These are phyloP conservation scores for Emydocephalus ijimae DNA, from an alignment of 2,113 vertebrate genomes.

Conservation along the genomic window DNA sequence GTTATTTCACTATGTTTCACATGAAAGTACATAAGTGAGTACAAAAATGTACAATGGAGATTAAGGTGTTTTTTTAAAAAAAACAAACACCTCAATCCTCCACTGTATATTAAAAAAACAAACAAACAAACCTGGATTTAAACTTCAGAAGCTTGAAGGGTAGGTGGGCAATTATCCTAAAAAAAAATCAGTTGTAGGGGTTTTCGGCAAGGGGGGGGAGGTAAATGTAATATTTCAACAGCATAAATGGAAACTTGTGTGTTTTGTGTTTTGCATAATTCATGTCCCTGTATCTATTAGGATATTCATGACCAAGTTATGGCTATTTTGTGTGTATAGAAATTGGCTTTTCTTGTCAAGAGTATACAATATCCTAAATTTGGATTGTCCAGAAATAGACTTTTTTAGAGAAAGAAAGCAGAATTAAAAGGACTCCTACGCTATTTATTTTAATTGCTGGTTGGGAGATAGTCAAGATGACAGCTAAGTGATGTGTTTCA, in stretches of 20 bases:
- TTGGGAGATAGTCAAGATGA: neutral
- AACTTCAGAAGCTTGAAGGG: neutral
- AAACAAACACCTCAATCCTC: too few species aligned
- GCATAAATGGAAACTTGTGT: neutral
- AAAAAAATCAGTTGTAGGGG: neutral
- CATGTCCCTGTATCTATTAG: neutral
- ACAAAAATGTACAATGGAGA: neutral
- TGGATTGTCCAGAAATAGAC: neutral
- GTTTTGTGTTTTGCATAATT: neutral
- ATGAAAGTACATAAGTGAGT: neutral
- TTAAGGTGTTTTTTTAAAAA: too few species aligned
- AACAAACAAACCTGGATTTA: neutral
- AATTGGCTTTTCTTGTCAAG: neutral
- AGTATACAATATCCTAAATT: neutral
- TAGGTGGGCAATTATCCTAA: neutral
- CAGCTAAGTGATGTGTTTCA: neutral
- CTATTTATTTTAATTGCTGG: neutral
- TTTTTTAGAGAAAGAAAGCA: neutral
- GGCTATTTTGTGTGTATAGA: neutral
- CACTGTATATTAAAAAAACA: too few species aligned
- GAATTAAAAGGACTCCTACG: neutral
- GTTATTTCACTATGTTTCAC: neutral
- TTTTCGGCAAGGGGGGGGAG: accelerated
- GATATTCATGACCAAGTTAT: neutral
- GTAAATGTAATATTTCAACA: neutral